phyloP scores from a whole-genome alignment of 2,113 vertebrate genomes.

The Boulengeromyrus knoepffleri region DNA sequence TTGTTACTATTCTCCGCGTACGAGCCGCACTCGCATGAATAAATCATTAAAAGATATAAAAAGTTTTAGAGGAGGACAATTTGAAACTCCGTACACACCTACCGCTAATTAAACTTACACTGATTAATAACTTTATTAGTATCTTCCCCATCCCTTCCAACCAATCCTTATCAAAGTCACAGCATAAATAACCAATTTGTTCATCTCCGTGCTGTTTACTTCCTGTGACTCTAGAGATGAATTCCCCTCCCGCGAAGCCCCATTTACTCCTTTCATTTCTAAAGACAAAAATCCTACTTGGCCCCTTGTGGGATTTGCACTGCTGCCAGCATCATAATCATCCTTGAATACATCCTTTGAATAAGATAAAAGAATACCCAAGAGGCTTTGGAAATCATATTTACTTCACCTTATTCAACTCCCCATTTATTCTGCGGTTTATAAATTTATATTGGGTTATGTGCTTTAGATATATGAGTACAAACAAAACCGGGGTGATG shows the following conservation, averaged over 20 bases:
- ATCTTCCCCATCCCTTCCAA: conserved; percentile 1
- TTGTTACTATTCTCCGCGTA: background rate
- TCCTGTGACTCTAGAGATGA: conserved; percentile 1
- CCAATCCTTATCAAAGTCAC: conserved; percentile 6
- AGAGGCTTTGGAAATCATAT: background rate
- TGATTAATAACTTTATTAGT: conserved; percentile 4
- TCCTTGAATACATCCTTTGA: conserved; percentile 14
- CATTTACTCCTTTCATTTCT: conserved; percentile 11
- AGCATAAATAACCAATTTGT: conserved; percentile 8
- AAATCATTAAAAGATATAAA: background rate
- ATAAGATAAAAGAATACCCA: conserved; percentile 15
- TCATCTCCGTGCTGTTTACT: conserved; percentile 14
- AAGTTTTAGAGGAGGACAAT: conserved; percentile 11
- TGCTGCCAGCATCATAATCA: conserved; percentile 9
- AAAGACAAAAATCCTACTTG: background rate
- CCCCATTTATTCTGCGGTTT: background rate
- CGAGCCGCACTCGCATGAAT: background rate
- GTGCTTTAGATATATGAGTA: background rate
- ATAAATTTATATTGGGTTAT: conserved; percentile 8
- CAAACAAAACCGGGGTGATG: background rate
- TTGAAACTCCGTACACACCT: background rate
- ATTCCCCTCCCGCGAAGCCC: background rate
- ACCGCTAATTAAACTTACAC: conserved; percentile 16
- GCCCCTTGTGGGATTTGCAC: background rate
- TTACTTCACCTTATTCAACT: conserved; percentile 16